A percentile compares a stretch with the other conserved stretches of the same genome.
phyloP scores from a whole-genome alignment of 1,140 invertebrate species.

The Brachionus asplanchnoidis region DNA sequence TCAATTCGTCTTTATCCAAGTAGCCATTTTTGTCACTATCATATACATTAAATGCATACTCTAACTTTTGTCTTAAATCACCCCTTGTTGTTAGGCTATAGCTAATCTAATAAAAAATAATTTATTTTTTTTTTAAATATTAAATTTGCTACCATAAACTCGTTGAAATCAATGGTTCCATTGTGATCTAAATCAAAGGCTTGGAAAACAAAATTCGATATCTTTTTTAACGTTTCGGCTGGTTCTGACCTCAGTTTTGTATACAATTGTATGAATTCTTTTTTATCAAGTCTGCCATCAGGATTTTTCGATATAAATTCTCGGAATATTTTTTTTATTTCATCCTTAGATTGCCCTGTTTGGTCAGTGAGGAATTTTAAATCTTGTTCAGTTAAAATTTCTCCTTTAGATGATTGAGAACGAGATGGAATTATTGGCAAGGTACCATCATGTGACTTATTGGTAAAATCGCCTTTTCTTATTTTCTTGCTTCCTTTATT shows the following conservation, averaged over 20 bases:
- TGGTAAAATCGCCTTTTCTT: neutral
- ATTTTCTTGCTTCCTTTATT: slow-evolving; percentile 17
- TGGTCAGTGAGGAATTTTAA: neutral
- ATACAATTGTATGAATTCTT: slow-evolving; percentile 3
- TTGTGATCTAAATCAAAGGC: slow-evolving; percentile 30
- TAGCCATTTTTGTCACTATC: slow-evolving; percentile 27
- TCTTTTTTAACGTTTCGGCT: neutral
- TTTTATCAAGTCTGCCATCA: neutral
- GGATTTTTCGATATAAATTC: neutral
- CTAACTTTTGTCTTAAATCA: slow-evolving; percentile 15
- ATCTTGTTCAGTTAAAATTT: neutral
- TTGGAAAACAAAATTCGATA: slow-evolving; percentile 7
- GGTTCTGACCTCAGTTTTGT: slow-evolving; percentile 3
- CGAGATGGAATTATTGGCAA: neutral
- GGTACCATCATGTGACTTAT: neutral
- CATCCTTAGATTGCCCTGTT: neutral
- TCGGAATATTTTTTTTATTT: slow-evolving; percentile 15
- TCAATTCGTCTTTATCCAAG: neutral
- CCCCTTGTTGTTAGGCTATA: slow-evolving; percentile 33
- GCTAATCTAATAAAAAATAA: neutral
- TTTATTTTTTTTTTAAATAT: too few species aligned
- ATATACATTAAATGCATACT: slow-evolving; percentile 30
- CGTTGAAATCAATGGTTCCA: slow-evolving; percentile 24
- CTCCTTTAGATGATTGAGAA: neutral
- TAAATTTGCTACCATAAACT: neutral